phyloP scores from a whole-genome alignment of 2,113 vertebrate genomes.

The Mystacornis crossleyi region DNA sequence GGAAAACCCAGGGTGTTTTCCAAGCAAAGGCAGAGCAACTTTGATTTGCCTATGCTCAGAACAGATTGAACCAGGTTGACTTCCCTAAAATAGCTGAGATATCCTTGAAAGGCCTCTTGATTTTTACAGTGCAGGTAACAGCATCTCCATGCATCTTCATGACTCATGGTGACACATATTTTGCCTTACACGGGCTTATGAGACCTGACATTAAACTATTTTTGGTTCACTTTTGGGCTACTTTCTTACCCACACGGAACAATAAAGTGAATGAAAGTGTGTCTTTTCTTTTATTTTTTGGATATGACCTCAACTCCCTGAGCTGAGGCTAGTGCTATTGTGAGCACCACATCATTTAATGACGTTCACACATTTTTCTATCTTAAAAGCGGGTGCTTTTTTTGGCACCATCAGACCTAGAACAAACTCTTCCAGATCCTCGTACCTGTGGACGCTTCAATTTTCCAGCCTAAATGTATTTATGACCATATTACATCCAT shows the following conservation, averaged over 20 bases:
- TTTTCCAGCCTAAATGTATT: conserved; percentile 12
- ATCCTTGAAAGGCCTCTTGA: conserved; percentile 24
- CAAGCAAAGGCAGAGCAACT: not conserved
- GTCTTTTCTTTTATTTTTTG: not conserved
- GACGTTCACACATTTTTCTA: not conserved
- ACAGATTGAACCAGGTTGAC: not conserved
- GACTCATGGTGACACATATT: conserved; percentile 14
- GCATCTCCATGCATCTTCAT: conserved; percentile 16
- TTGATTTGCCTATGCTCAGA: not conserved
- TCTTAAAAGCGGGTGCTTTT: not conserved
- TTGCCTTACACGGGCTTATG: not conserved
- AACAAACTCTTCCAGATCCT: not conserved
- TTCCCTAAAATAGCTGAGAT: not conserved
- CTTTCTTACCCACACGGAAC: not conserved
- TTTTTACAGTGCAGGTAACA: conserved; percentile 22
- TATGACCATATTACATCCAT: not conserved
- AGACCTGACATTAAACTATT: conserved; percentile 34
- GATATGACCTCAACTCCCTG: conserved; percentile 1
- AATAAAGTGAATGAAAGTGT: conserved; percentile 24
- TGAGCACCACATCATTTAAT: not conserved
- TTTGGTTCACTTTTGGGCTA: conserved; percentile 24
- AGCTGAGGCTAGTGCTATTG: not conserved
- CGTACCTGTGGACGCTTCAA: not conserved
- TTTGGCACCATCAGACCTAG: not conserved
- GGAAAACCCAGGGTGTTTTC: not conserved